These are phyloP conservation scores for Dolomedes plantarius DNA, from an alignment of 2,888 invertebrate genomes.

Conservation along the genomic window DNA sequence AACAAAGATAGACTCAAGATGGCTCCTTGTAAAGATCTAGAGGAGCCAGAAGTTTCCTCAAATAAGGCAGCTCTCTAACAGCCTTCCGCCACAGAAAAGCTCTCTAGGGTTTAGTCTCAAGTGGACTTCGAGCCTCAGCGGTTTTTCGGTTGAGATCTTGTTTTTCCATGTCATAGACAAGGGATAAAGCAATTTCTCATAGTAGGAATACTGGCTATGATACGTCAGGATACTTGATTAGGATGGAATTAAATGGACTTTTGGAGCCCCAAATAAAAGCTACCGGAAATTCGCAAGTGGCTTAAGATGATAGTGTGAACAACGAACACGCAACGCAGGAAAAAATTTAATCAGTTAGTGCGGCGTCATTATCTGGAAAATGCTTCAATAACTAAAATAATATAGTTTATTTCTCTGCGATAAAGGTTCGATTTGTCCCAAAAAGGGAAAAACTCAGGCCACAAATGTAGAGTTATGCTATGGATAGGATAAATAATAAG, in stretches of 20 bases:
- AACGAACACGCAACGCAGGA: too few relatives aligned
- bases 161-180: constrained; percentile 37
- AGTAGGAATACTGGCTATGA: not conserved
- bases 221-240: not conserved
- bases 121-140: constrained; percentile 49
- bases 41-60: constrained; percentile 32
- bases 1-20: constrained; percentile 65
- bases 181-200: constrained; percentile 32
- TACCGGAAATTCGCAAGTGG: not conserved
- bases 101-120: constrained; percentile 63
- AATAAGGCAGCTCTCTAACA: constrained; percentile 38
- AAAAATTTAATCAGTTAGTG: too few relatives aligned
- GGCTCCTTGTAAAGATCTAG: constrained; percentile 53
- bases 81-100: constrained; percentile 38
- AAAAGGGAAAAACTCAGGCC: too few relatives aligned
- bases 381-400: too few relatives aligned
- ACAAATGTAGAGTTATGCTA: too few relatives aligned
- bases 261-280: not conserved
- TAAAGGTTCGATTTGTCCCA: too few relatives aligned
- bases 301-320: not conserved
- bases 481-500: too few relatives aligned
- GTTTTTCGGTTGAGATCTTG: constrained; percentile 46
- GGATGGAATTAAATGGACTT: not conserved
- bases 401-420: too few relatives aligned
- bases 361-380: too few relatives aligned